Percentiles rank a stretch among this genome's conserved stretches.
Evolutionary conservation across 2,888 invertebrate species (phyloP).

Genomic region (Hydrotaea diabolus): DNA sequence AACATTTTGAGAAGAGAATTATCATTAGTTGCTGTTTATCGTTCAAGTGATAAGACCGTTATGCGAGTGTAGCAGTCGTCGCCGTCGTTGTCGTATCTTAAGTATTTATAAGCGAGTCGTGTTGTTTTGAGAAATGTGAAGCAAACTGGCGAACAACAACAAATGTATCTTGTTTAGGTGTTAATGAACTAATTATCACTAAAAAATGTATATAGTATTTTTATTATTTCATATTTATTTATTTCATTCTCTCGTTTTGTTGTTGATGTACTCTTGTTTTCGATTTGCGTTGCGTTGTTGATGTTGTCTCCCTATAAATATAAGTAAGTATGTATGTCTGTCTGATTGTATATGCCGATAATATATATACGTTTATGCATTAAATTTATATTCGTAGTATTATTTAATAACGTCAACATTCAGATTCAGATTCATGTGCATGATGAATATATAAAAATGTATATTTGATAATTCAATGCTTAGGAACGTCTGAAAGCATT

Average conservation of each 20-base stretch:
- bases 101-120: background rate
- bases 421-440: background rate
- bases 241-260: no score
- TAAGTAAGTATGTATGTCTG: conserved; percentile 1
- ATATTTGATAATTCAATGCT: background rate
- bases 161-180: conserved; percentile 35
- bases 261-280: background rate
- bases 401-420: background rate
- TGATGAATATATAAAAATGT: background rate
- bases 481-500: background rate
- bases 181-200: conserved; percentile 54
- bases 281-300: background rate
- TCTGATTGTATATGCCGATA: no score
- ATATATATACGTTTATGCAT: no score
- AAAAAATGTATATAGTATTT: conserved; percentile 14
- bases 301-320: background rate
- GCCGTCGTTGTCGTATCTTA: no score
- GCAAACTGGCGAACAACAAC: background rate
- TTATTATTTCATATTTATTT: background rate
- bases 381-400: background rate
- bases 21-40: no score
- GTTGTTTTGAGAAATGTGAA: background rate
- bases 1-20: no score
- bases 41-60: no score
- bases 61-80: no score